Percentiles rank a stretch among this genome's conserved stretches.
Conservation (phyloP, 35 echinoderm and acorn worm species). For the Diadema setosum region DNA sequence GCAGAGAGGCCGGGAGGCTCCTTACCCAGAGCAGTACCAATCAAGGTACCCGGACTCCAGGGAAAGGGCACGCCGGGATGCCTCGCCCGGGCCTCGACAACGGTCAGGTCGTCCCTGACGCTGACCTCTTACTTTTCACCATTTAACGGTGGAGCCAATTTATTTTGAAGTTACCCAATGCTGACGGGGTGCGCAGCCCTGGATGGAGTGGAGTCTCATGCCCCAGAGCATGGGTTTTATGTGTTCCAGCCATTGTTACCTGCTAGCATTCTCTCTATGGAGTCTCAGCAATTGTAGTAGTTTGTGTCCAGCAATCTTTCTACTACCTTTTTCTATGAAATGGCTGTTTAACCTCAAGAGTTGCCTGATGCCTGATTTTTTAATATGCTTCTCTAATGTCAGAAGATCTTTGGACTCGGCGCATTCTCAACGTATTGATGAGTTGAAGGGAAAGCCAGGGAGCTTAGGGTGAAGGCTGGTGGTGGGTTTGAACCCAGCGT, state of each 20-base stretch:
- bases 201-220: neutral
- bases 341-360: neutral
- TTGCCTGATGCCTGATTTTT: conserved; percentile 14
- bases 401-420: neutral
- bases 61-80: conserved; percentile 69
- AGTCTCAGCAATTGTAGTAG: neutral
- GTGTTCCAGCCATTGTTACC: conserved; percentile 16
- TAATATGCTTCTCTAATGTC: conserved; percentile 1
- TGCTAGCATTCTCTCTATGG: neutral
- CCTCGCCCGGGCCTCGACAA: conserved; percentile 47
- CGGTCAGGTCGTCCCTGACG: conserved; percentile 53
- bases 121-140: neutral
- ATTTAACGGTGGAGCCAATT: neutral
- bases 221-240: conserved; percentile 31
- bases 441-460: too few relatives aligned
- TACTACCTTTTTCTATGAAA: conserved; percentile 19
- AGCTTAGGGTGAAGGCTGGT: too few relatives aligned
- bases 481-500: too few relatives aligned
- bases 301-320: neutral
- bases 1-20: conserved; percentile 17
- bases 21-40: conserved; percentile 74
- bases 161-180: conserved; percentile 20
- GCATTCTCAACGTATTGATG: neutral
- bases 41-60: conserved; percentile 41
- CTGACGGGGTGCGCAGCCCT: neutral